Percentiles rank a stretch among this genome's conserved stretches.
Evolutionary conservation across 2,888 invertebrate genomes (phyloP).

Genomic region (Caenorhabditis doughertyi): DNA sequence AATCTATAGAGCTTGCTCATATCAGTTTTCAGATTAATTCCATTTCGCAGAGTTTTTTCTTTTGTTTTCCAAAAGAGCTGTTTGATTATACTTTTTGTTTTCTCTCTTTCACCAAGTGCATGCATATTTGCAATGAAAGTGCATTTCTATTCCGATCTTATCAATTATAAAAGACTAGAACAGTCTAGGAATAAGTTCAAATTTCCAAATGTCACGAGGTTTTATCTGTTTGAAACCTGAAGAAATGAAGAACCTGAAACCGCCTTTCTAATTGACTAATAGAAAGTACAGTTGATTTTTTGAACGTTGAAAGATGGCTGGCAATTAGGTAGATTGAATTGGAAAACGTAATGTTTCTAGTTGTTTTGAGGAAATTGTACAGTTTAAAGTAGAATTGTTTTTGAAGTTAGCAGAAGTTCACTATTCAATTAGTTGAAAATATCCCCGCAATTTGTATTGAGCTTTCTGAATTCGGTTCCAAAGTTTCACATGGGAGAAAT

Average conservation of each 20-base stretch:
- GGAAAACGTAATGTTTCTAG: too few relatives aligned
- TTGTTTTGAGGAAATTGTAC: too few relatives aligned
- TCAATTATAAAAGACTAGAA: not conserved
- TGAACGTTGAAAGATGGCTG: too few relatives aligned
- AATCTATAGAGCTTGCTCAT: not conserved
- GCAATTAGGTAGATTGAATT: too few relatives aligned
- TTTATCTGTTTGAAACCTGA: not conserved
- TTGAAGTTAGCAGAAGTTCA: too few relatives aligned
- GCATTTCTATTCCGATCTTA: not conserved
- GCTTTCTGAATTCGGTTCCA: too few relatives aligned
- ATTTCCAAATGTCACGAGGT: slow-evolving; percentile 13
- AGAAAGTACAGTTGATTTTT: not conserved
- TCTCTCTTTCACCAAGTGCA: too few relatives aligned
- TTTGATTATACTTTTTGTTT: not conserved
- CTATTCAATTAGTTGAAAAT: too few relatives aligned
- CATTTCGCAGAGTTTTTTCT: not conserved
- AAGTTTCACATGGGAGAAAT: too few relatives aligned
- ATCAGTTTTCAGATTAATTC: slow-evolving; percentile 2
- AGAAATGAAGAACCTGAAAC: not conserved
- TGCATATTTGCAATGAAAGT: not conserved
- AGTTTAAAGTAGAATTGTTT: too few relatives aligned
- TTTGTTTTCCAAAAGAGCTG: not conserved
- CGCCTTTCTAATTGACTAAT: not conserved
- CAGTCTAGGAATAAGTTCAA: not conserved
- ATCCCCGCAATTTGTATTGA: too few relatives aligned